A percentile compares a stretch with the other conserved stretches of the same genome.
phyloP scores from a whole-genome alignment of 2,797 vertebrate genomes.

The Chaenodraco wilsoni region DNA sequence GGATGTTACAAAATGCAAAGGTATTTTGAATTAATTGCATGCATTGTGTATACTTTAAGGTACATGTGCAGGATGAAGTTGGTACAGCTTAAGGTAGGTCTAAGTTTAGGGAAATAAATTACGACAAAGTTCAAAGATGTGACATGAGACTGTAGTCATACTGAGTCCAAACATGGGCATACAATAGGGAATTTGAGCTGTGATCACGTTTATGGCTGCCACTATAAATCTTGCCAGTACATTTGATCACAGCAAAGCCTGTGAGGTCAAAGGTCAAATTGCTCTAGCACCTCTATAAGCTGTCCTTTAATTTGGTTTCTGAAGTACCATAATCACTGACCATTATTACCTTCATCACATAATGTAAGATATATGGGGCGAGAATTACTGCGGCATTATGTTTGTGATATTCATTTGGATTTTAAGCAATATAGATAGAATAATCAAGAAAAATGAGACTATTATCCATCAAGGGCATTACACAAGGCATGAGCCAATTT shows the following conservation, averaged over 20 bases:
- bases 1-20: too few relatives aligned
- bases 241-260: constrained; percentile 38
- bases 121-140: background rate
- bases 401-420: constrained; percentile 72
- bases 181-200: constrained; percentile 25
- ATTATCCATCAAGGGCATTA: constrained; percentile 84
- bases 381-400: constrained; percentile 56
- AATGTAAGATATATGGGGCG: constrained; percentile 48
- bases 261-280: constrained; percentile 57
- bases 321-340: constrained; percentile 51
- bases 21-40: too few relatives aligned
- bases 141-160: background rate
- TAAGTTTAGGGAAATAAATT: background rate
- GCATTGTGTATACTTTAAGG: too few relatives aligned
- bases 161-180: background rate
- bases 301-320: constrained; percentile 49
- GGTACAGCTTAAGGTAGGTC: background rate
- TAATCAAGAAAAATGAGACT: constrained; percentile 82
- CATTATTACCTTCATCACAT: constrained; percentile 48
- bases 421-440: constrained; percentile 73
- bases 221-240: constrained; percentile 12
- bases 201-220: constrained; percentile 28
- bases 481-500: constrained; percentile 78
- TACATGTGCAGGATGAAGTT: background rate
- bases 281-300: constrained; percentile 30